Base-by-base conservation (phyloP, 2,797 vertebrate species). In the Microcaecilia unicolor region DNA sequence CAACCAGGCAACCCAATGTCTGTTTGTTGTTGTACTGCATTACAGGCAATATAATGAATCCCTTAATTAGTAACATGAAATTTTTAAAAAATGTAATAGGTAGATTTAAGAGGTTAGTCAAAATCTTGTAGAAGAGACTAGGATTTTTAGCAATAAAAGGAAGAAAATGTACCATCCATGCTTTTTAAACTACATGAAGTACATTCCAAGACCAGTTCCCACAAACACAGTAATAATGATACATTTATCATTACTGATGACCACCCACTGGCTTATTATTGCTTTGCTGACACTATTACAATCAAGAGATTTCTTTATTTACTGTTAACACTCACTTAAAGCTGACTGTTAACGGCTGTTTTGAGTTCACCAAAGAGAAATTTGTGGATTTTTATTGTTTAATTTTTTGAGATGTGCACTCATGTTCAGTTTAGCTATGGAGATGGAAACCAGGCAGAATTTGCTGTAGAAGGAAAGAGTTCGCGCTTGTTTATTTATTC, bases 241-340 rank as follows among this genome's bases (percentile, higher is more conserved):
- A 60, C 74, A 78, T 80, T 78, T 70, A 72, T 81, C 79, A 82
- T 72, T 75, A 69, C 76, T 82, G 81, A 83, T 81, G 81, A 80
- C 80, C 82, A 74, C 81, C 82, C 69, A 81, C 82, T 80, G 81
- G 57, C 79, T 81, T 84, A 84, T 80, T 72, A 80, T 76, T 79
- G 76, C 80, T 80, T 70, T 77, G 78, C 52, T 78, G 75, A 78
- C 59, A 79, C 74, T 74, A 80, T 75, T 76, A 81, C 77, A 77
- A 79, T 81, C 82, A 76, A 71, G 81, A 84, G 78, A 77, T 77
- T 79, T 73, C 77, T 78, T 85, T 84, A 85, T 78, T 85, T 85
- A 85, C 76, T 84, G 78, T 80, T 83, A 81, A 81, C 77, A 78
- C 74, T 84, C 82, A 83, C 79, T 85, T 84, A 83, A 80, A 84